These are phyloP conservation scores for Etia nguti DNA, from an alignment of 2,113 vertebrate genomes.

Conservation along the genomic window DNA sequence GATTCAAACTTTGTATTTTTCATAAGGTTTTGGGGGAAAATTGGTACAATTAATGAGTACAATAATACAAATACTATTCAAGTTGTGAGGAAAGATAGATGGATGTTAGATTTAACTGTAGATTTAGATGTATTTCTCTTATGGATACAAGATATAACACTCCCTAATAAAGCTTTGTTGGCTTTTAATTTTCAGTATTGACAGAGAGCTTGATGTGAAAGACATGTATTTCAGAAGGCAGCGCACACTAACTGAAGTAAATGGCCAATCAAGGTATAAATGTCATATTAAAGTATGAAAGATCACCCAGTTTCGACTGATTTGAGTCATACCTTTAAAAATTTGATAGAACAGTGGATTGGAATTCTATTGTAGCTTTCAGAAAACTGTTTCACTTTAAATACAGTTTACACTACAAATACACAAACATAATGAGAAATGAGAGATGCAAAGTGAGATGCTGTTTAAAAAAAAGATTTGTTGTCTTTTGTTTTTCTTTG, in stretches of 20 bases:
- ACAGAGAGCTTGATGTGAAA: neutral
- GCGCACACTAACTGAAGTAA: neutral
- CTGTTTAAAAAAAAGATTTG: neutral
- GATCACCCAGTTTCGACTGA: neutral
- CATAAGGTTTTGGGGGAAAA: accelerated
- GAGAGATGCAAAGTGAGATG: neutral
- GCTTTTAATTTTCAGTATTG: neutral
- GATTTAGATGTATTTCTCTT: neutral
- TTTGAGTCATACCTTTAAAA: neutral
- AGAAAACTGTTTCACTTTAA: no score
- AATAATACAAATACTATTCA: neutral
- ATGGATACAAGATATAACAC: neutral
- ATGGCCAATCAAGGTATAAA: neutral
- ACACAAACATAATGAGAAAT: neutral
- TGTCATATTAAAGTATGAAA: neutral
- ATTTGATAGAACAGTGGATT: accelerated
- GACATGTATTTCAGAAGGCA: neutral
- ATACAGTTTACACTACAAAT: neutral
- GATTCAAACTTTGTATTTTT: neutral
- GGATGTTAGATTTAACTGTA: neutral
- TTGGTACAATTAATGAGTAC: neutral
- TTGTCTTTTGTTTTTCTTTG: neutral
- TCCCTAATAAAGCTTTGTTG: neutral
- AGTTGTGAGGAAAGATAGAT: neutral
- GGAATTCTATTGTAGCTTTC: no score